Conservation (phyloP, 2,888 invertebrate species). For the Mythimna loreyi region DNA sequence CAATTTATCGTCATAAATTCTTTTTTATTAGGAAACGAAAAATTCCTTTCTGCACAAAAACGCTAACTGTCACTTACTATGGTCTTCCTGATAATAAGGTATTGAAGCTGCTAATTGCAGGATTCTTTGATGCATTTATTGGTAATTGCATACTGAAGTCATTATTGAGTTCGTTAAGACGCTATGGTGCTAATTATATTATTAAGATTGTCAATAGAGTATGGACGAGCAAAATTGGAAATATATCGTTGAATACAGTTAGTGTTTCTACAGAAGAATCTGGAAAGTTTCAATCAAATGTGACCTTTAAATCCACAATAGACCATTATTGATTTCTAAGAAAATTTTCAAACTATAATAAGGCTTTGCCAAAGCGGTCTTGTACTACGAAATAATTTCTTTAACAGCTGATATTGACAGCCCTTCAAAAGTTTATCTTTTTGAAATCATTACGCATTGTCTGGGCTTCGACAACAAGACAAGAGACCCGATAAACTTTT, state of each 20-base stretch:
- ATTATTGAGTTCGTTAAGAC: slow-evolving; percentile 16
- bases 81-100: not conserved
- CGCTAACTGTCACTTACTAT: too few relatives aligned
- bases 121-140: slow-evolving; percentile 3
- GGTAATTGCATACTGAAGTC: slow-evolving; percentile 1
- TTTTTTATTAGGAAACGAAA: too few relatives aligned
- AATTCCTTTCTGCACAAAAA: too few relatives aligned
- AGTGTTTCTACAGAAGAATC: not conserved
- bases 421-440: slow-evolving; percentile 56
- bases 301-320: slow-evolving; percentile 32
- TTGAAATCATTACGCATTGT: slow-evolving; percentile 59
- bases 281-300: not conserved
- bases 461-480: slow-evolving; percentile 63
- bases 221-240: not conserved
- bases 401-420: slow-evolving; percentile 56
- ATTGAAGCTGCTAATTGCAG: not conserved
- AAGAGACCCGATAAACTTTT: slow-evolving; percentile 70
- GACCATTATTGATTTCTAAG: slow-evolving; percentile 18
- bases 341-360: slow-evolving; percentile 34
- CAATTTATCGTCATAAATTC: too few relatives aligned
- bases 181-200: not conserved
- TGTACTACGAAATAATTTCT: slow-evolving; percentile 40
- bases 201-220: slow-evolving; percentile 10
- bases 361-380: slow-evolving; percentile 10
- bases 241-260: not conserved